Conservation (phyloP, 2,113 vertebrate genomes). For the Antigone vipio region DNA sequence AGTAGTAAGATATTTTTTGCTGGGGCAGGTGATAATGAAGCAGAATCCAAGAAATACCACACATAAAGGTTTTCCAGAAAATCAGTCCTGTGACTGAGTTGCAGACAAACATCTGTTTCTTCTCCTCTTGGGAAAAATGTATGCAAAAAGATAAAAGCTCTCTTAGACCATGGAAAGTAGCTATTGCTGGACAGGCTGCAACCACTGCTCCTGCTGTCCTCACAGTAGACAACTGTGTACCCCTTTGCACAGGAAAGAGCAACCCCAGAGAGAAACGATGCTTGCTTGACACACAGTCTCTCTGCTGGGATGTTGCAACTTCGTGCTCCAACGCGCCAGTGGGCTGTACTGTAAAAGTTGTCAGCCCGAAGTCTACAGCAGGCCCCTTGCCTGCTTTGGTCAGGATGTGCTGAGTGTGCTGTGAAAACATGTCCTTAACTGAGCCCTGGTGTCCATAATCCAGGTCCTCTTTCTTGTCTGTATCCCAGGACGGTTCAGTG, state of each 20-base stretch:
- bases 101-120: background rate
- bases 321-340: background rate
- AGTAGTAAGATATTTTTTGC: background rate
- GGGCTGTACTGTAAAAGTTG: background rate
- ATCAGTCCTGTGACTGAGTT: background rate
- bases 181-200: background rate
- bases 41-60: background rate
- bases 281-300: background rate
- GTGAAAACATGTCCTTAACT: background rate
- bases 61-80: background rate
- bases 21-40: background rate
- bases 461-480: background rate
- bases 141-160: background rate
- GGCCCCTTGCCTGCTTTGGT: background rate
- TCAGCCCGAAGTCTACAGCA: background rate
- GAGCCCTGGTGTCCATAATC: background rate
- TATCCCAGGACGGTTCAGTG: background rate
- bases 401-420: fast-evolving
- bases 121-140: background rate
- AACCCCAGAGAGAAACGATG: background rate
- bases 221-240: background rate
- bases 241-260: background rate
- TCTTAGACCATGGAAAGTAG: background rate
- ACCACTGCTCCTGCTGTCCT: fast-evolving
- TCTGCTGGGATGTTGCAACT: background rate